These are phyloP conservation scores for Hydractinia symbiolongicarpus DNA, from an alignment of 30 jellyfish, hydroid and myxozoan genomes.

Conservation along the genomic window DNA sequence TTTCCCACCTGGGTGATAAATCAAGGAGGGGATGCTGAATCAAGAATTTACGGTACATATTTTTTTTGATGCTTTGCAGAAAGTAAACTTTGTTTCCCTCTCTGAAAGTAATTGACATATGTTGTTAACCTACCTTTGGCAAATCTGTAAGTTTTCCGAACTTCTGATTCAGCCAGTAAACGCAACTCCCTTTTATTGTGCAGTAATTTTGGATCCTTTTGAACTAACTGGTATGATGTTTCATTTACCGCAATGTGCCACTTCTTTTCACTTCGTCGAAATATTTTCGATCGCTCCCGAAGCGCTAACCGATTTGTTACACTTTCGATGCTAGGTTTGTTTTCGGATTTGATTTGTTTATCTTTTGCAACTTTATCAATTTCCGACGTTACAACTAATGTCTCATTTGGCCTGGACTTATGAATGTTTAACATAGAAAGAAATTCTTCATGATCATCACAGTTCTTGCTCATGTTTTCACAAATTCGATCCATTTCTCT, in stretches of 20 bases:
- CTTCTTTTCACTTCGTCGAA: slow-evolving; percentile 25
- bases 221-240: slow-evolving; percentile 9
- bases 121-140: slow-evolving; percentile 11
- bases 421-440: not conserved
- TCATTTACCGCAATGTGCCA: slow-evolving; percentile 27
- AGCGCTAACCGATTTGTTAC: slow-evolving; percentile 22
- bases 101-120: not conserved
- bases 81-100: not conserved
- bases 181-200: slow-evolving; percentile 3
- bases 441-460: not conserved
- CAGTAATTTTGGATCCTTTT: slow-evolving; percentile 11
- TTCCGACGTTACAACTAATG: too few species aligned
- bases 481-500: not conserved
- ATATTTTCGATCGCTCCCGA: slow-evolving; percentile 25
- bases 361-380: too few species aligned
- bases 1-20: too few species aligned
- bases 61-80: too few species aligned
- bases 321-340: slow-evolving; percentile 7
- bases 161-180: slow-evolving; percentile 14
- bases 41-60: too few species aligned
- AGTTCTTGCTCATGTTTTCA: not conserved
- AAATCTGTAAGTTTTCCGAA: slow-evolving; percentile 12
- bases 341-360: not conserved
- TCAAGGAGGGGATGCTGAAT: too few species aligned
- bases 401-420: not conserved